phyloP scores from a whole-genome alignment of 2,888 invertebrate species.

The Nipponacmea schrenckii region DNA sequence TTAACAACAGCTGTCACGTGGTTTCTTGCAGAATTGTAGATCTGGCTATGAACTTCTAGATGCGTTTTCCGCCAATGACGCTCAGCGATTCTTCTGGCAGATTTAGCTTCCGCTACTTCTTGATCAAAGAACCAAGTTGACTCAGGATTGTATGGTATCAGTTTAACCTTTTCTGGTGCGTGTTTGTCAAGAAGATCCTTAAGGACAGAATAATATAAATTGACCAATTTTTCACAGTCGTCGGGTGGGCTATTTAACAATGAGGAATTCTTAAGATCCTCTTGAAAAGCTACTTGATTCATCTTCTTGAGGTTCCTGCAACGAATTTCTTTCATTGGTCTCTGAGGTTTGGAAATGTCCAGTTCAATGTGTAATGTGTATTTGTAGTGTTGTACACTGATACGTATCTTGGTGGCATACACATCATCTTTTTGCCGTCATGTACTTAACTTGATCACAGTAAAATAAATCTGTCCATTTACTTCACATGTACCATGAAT shows the following conservation, averaged over 20 bases:
- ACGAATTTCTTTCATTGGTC: too few species aligned
- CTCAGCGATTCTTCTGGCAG: not conserved
- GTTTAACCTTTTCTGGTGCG: not conserved
- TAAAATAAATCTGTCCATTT: too few species aligned
- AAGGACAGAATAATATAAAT: not conserved
- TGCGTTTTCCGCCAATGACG: not conserved
- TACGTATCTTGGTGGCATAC: too few species aligned
- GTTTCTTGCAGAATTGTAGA: conserved; percentile 2
- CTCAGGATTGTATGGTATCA: not conserved
- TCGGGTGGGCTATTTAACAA: not conserved
- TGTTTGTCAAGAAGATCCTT: not conserved
- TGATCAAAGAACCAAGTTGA: too few species aligned
- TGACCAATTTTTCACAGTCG: not conserved
- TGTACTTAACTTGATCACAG: too few species aligned
- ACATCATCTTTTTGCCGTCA: too few species aligned
- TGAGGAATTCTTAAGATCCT: not conserved
- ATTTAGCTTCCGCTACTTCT: not conserved
- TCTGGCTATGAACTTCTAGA: conserved; percentile 12
- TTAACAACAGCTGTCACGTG: not conserved
- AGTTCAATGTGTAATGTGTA: too few species aligned
- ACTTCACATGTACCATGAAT: too few species aligned
- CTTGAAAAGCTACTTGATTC: not conserved
- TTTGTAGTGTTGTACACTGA: too few species aligned
- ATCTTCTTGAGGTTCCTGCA: not conserved
- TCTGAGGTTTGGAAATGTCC: too few species aligned